Base-by-base conservation (phyloP, 23 tunicate genomes). In the Trididemnum clinides region DNA sequence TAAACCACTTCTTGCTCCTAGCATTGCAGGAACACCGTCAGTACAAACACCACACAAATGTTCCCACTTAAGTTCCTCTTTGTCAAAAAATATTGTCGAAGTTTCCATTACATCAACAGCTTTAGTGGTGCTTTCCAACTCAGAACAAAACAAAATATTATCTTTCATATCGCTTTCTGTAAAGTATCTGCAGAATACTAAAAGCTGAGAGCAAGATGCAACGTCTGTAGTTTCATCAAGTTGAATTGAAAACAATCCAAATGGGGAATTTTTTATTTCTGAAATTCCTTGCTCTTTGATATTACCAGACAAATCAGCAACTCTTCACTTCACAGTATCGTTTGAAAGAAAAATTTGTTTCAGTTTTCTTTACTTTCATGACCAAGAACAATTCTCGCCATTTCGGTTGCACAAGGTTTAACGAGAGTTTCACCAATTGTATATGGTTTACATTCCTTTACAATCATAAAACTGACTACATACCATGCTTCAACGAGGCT, bases 1-100 rank as follows among this genome's bases (percentile, higher is more conserved):
- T 12, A 84, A 84, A 6, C 88, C 88, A 20, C 82, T 72, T 72
- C 57, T 37, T 1, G 64, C 64, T 25, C 88, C 88, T 26, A 84
- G 26, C 88, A 84, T 84, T 25, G 88, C 80, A 33, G 88, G 65
- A 20, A 82, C 88, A 35, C 80, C 80, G 51, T 84, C 88, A 50
- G 88, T 84, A 71, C 84, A 80, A 19, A 80, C 72, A 80, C 71
- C 71, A 57, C 71, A 57, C 30, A 80, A 22, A 58, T 78, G 77
- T 86, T 50, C 49, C 87, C 87, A 84, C 6, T 50, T 33, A 19
- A 84, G 44, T 34, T 29, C 50, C 23, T 82, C 77, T 64, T 82
- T 22, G 29, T 82, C 76, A 82, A 82, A 82, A 58, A 64, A 64
- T 1, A 27, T 26, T 21, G 57, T 49, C 63, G 50, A 12, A 33